Base-by-base conservation (phyloP, 2,113 vertebrate species). In the Hyperoodon ampullatus region DNA sequence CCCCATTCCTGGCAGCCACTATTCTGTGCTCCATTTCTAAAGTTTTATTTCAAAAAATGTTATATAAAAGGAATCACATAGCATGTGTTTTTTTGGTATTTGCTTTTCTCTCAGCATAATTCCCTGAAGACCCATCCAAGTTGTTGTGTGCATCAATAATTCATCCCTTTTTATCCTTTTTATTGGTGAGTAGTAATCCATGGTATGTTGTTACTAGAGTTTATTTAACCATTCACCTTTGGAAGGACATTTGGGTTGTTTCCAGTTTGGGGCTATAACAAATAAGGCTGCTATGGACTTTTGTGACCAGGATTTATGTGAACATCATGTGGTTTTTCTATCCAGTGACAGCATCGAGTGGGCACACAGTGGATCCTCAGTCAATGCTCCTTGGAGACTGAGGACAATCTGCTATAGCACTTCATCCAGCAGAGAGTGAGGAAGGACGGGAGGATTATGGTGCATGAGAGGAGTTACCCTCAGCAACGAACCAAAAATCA, bases 291-390 rank as follows among this genome's bases (percentile, higher is more conserved):
- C 68, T 44, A 1, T n/a, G 74, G 23, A 55, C 63, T 7, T 30
- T 28, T 6, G 1, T 11, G 0, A 24, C 42, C 61, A 47, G 68
- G 63, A 23, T 88, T 35, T 58, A 10, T 11, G 44, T 65, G 55
- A 87, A 10, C 55, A 3, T 39, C 24, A 24, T 4, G 39, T 75
- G 74, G 44, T 9, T 44, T 18, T 18, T 63, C 13, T 65, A 21
- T 53, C 18, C 15, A 50, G 72, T 7, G 0, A 35, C 74, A 23
- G 11, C 63, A 21, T 12, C 1, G 0, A 5, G 5, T 15, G n/a
- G 35, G 42, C 68, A 42, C n/a, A 66, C 5, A 9, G 23, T 14
- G 65, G 70, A 21, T n/a, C 10, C n/a, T 84, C 42, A 55, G 74
- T 19, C 24, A 14, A 0, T 33, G 28, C 19, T 63, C 50, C 42